phyloP scores from a whole-genome alignment of 2,797 vertebrate species.

The Gouania willdenowi region DNA sequence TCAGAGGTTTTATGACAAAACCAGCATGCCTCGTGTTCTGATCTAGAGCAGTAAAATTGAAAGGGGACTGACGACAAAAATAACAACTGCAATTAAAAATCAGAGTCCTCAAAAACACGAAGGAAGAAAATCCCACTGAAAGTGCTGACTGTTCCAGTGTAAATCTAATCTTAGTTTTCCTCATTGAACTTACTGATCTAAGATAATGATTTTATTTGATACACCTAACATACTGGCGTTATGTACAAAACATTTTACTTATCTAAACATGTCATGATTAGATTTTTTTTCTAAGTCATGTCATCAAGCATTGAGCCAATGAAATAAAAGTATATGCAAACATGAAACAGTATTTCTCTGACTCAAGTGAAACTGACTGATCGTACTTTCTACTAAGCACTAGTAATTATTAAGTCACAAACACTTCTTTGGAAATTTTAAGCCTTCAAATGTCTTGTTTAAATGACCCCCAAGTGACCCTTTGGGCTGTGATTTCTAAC shows the following conservation, averaged over 20 bases:
- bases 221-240: no score
- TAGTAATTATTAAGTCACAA: slow-evolving; percentile 3
- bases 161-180: slow-evolving; percentile 34
- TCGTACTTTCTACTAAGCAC: slow-evolving; percentile 1
- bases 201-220: slow-evolving; percentile 49
- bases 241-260: no score
- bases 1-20: slow-evolving; percentile 49
- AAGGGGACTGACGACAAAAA: slow-evolving; percentile 50
- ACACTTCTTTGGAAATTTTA: not conserved
- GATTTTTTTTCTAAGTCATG: slow-evolving; percentile 17
- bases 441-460: not conserved
- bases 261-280: no score
- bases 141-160: slow-evolving; percentile 22
- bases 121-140: slow-evolving; percentile 13
- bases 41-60: slow-evolving; percentile 60
- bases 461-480: slow-evolving; percentile 2
- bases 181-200: slow-evolving; percentile 41
- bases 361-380: slow-evolving; percentile 3
- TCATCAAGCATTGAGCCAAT: slow-evolving; percentile 3
- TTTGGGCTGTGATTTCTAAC: slow-evolving; percentile 1
- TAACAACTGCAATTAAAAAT: slow-evolving; percentile 51
- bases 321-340: slow-evolving; percentile 11
- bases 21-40: slow-evolving; percentile 35
- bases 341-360: slow-evolving; percentile 15
- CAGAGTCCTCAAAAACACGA: slow-evolving; percentile 6